Conservation (phyloP, 1,140 invertebrate genomes). For the Yoshiicerus persimilis region DNA sequence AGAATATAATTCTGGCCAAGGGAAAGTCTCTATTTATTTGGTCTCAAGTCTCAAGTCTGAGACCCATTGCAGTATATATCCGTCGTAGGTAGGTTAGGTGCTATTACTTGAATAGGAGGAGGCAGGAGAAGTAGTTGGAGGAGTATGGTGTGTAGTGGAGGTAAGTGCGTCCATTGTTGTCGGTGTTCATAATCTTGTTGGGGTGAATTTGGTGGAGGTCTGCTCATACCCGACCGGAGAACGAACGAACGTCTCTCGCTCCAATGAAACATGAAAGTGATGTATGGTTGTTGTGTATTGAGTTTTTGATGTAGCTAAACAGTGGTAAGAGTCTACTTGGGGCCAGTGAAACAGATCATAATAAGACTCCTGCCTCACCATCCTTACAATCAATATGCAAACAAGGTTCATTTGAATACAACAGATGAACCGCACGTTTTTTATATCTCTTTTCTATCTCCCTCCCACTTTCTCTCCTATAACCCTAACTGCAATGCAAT, state of each 20-base stretch:
- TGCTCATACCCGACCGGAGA: background rate
- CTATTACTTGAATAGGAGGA: background rate
- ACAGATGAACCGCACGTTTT: slow-evolving; percentile 40
- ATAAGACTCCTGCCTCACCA: slow-evolving; percentile 33
- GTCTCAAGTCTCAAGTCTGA: too few species aligned
- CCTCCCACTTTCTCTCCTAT: background rate
- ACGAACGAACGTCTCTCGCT: background rate
- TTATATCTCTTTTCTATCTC: slow-evolving; percentile 29
- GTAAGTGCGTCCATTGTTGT: background rate
- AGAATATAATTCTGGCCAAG: too few species aligned
- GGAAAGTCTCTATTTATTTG: too few species aligned
- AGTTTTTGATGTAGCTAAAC: slow-evolving; percentile 43
- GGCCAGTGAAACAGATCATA: slow-evolving; percentile 43
- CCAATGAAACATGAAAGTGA: slow-evolving; percentile 29
- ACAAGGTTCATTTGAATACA: slow-evolving; percentile 45
- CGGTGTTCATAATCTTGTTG: slow-evolving; percentile 29
- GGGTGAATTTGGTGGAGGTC: slow-evolving; percentile 23
- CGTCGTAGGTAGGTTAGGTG: too few species aligned
- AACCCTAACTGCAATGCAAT: background rate
- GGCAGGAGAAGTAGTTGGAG: background rate
- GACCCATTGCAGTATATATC: too few species aligned
- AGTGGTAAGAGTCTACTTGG: slow-evolving; percentile 40
- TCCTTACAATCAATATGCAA: slow-evolving; percentile 46
- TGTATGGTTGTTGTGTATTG: slow-evolving; percentile 37
- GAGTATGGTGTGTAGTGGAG: background rate